phyloP scores from a whole-genome alignment of 2,888 invertebrate species.

The Lymantria monacha region DNA sequence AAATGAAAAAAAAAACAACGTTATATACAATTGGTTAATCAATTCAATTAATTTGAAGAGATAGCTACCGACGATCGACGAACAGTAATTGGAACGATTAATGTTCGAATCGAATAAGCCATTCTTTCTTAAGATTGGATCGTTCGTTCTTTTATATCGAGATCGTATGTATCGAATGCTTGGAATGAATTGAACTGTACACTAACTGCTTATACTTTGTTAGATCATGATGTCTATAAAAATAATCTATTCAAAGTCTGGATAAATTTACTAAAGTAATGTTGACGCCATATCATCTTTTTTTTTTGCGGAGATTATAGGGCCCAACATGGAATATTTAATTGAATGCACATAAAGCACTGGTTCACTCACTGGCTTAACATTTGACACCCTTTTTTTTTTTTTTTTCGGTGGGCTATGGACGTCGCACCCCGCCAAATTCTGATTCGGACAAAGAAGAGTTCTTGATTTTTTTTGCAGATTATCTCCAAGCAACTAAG shows the following conservation, averaged over 20 bases:
- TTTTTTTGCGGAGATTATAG: too few species aligned
- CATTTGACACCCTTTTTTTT: too few species aligned
- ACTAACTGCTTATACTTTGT: conserved; percentile 45
- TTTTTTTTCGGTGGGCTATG: too few species aligned
- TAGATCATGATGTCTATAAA: conserved; percentile 39
- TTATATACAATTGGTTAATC: conserved; percentile 75
- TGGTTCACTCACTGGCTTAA: too few species aligned
- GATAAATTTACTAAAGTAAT: neutral
- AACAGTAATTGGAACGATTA: conserved; percentile 72
- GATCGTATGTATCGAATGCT: conserved; percentile 60
- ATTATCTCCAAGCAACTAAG: too few species aligned
- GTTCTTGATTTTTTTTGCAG: too few species aligned
- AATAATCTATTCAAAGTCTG: conserved; percentile 37
- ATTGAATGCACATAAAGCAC: too few species aligned
- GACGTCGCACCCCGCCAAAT: too few species aligned
- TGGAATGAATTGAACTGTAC: conserved; percentile 53
- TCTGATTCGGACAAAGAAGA: too few species aligned
- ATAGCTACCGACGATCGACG: conserved; percentile 56
- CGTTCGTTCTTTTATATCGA: conserved; percentile 39
- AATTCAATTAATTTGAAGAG: conserved; percentile 74
- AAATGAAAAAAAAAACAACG: conserved; percentile 55
- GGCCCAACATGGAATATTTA: too few species aligned
- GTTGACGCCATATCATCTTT: neutral
- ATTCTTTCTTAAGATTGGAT: conserved; percentile 45
- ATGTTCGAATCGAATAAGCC: conserved; percentile 57